Evolutionary conservation across 1,140 invertebrate genomes (phyloP).

Genomic region (Drosophila rufa): DNA sequence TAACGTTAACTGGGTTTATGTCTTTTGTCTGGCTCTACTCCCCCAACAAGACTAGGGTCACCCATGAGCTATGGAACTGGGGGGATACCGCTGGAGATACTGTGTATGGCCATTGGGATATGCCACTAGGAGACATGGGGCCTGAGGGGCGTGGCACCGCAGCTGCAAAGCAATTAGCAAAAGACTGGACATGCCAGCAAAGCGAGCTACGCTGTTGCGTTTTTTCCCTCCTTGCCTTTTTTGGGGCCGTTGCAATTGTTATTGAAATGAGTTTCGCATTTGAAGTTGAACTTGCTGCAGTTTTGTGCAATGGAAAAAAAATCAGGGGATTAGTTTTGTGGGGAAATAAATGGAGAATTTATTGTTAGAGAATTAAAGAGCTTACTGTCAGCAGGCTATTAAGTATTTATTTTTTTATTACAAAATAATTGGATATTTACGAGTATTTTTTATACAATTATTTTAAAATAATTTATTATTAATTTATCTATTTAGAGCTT

Average conservation of each 20-base stretch:
- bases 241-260: conserved; percentile 65
- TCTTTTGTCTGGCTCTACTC: conserved; percentile 60
- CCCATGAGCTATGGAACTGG: conserved; percentile 19
- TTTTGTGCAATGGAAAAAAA: conserved; percentile 7
- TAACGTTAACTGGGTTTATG: conserved; percentile 79
- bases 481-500: too few relatives aligned
- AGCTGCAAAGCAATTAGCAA: conserved; percentile 80
- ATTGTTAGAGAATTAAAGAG: not conserved
- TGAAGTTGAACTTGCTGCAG: conserved; percentile 68
- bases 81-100: conserved; percentile 11
- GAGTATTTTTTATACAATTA: too few relatives aligned
- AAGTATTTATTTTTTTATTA: not conserved
- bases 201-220: conserved; percentile 36
- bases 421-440: too few relatives aligned
- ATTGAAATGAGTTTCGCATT: conserved; percentile 69
- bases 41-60: conserved; percentile 21
- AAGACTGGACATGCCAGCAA: conserved; percentile 63
- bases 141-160: conserved; percentile 49
- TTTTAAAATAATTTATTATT: too few relatives aligned
- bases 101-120: conserved; percentile 4
- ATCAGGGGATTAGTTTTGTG: not conserved
- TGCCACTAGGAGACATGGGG: conserved; percentile 29
- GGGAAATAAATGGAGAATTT: not conserved
- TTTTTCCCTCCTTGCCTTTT: conserved; percentile 31
- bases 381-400: not conserved